Base-by-base conservation (phyloP, 1,140 invertebrate genomes). In the Drosophila yakuba region DNA sequence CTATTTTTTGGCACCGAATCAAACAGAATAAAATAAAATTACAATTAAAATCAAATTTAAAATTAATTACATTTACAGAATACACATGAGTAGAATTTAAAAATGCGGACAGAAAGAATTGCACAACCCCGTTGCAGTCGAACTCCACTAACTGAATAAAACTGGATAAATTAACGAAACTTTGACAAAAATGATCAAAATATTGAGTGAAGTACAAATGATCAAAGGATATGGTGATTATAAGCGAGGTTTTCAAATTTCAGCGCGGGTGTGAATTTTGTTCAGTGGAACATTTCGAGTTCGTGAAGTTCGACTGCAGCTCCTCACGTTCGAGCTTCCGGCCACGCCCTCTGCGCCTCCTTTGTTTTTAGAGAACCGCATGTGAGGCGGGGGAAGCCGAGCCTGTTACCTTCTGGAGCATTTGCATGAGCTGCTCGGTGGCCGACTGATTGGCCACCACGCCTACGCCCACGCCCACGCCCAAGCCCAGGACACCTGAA, bases 391-490 rank as follows among this genome's bases (percentile, higher is more conserved):
- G 68, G 38, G 74, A 59, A 48, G 61, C 73, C 23, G 83, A 86
- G 66, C 90, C 86, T 45, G 90, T 91, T 50, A 91, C 90, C 73
- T 91, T 91, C 25, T 91, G 90, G 38, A 91, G 78, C 90, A 91
- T 91, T 74, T 91, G 90, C 86, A 91, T 90, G 32, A 91, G 76
- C 52, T 91, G 90, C 67, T 91, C 90, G 78, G 90, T 91, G 51
- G 90, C 90, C 62, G 90, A 91, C 58, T 89, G 84, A 89, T 74
- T 91, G 75, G 62, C 44, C 52, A 45, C 52, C 58, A 84, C 36
- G n/a, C 79, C 79, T 35, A 80, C 20, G 10, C 79, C 76, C 11
- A 80, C 20, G 20, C 20, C 52, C 55, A 84, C 36, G n/a, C 79
- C 79, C 41, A 80, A 28, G 10, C 79, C 76, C 11, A 80, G 25